Evolutionary conservation across 2,113 vertebrate genomes (phyloP).

Genomic region (Oncorhynchus clarkii): DNA sequence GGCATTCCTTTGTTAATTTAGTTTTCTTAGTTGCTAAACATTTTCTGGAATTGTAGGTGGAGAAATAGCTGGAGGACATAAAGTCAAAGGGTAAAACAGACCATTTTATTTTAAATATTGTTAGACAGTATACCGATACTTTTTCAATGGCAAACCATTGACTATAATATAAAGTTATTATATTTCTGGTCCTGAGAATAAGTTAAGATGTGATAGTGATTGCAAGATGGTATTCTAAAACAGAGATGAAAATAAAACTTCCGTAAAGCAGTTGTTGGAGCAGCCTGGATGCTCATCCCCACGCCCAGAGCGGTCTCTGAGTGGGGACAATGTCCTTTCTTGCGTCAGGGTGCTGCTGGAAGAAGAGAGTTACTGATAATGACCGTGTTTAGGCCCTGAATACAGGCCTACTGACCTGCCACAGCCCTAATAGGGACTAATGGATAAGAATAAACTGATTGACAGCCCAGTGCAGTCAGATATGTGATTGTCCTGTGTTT

Average conservation of each 20-base stretch:
- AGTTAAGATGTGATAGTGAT: background rate
- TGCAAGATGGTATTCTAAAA: background rate
- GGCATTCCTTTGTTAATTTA: background rate
- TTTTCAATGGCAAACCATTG: background rate
- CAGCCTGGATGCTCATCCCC: too few species aligned
- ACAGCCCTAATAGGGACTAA: conserved; percentile 41
- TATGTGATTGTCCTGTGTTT: too few species aligned
- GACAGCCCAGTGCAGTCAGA: conserved; percentile 6
- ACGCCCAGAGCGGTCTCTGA: conserved; percentile 20
- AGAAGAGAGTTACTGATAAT: conserved; percentile 47
- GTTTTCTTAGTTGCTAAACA: background rate
- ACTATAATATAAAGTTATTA: background rate
- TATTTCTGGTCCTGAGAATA: background rate
- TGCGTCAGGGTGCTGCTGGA: conserved; percentile 5
- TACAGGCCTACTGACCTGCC: conserved; percentile 31
- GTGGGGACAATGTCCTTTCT: conserved; percentile 31
- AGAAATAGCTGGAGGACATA: too few species aligned
- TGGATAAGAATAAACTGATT: conserved; percentile 62
- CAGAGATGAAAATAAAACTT: background rate
- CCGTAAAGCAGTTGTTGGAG: background rate
- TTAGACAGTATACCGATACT: background rate
- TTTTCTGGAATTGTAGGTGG: background rate
- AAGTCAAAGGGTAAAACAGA: too few species aligned
- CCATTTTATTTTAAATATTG: too few species aligned
- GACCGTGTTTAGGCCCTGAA: conserved; percentile 46